phyloP scores from a whole-genome alignment of 2,888 invertebrate species.

The Resseliella maxima region DNA sequence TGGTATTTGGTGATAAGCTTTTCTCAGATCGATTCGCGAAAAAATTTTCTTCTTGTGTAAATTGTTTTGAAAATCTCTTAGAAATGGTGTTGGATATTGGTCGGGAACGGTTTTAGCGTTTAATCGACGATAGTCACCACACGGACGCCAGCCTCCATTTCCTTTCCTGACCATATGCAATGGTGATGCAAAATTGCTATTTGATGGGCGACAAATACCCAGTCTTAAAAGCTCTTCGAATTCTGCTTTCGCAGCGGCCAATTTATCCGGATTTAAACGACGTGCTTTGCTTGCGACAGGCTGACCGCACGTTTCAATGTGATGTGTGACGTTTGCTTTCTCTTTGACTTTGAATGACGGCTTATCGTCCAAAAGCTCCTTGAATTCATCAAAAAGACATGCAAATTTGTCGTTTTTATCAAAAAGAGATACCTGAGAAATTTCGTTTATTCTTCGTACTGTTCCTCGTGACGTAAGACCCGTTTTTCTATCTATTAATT shows the following conservation, averaged over 20 bases:
- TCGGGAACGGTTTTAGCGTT: conserved; percentile 63
- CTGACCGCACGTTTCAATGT: conserved; percentile 56
- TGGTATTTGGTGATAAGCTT: conserved; percentile 63
- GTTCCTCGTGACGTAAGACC: background rate
- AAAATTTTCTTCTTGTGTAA: conserved; percentile 62
- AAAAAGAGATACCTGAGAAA: conserved; percentile 37
- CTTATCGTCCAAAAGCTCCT: too few species aligned
- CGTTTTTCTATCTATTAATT: background rate
- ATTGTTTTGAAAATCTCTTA: conserved; percentile 61
- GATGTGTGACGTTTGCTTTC: background rate
- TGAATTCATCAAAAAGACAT: too few species aligned
- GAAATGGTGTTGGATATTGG: conserved; percentile 63
- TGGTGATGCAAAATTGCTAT: conserved; percentile 59
- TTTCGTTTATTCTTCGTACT: background rate
- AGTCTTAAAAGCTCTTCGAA: conserved; percentile 3
- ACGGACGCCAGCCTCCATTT: conserved; percentile 62
- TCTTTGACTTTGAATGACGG: too few species aligned
- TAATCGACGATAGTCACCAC: conserved; percentile 63
- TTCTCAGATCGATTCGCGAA: conserved; percentile 61
- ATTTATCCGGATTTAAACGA: conserved; percentile 8
- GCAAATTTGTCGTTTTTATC: too few species aligned
- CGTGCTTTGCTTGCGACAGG: conserved; percentile 56
- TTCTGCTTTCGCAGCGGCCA: background rate
- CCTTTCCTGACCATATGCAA: conserved; percentile 62
- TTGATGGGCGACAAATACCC: too few species aligned